Evolutionary conservation across 2,797 vertebrate genomes (phyloP), one percentile per base, ranked within the genome.

Genomic region (Scarus forsteni): DNA sequence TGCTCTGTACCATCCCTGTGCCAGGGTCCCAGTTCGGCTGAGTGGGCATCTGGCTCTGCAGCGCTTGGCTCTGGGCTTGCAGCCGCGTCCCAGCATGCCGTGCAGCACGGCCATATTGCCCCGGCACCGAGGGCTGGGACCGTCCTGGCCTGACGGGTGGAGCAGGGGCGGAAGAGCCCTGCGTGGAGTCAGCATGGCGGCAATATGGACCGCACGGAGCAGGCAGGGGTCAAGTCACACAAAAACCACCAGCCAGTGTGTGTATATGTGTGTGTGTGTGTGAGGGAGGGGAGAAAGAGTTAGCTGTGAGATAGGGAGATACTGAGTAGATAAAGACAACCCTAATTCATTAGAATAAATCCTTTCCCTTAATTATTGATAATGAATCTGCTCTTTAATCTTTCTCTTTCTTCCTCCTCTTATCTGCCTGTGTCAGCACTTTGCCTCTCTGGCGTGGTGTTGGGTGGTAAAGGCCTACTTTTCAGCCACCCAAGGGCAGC

Each of bases 341-440:
- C 85, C 79, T 88, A 86, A 90, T 91, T 92, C 87, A 92, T 92
- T 93, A 91, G 79, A 90, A 92, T 92, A 91, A 89, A 92, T 92
- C 86, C 83, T 87, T 92, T 84, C 75, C 87, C 87, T 93, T 93
- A 93, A 92, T 94, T 92, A 93, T 93, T 93, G 86, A 92, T 92
- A 93, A 92, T 92, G 84, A 91, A 91, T 91, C 88, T 87, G 80
- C 79, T 88, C 90, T 93, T 92, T 92, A 86, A 93, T 93, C 90
- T 92, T 87, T 85, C 86, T 74, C 85, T 92, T 92, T 92, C 90
- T 91, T 90, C 86, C 78, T 80, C 40, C 70, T 76, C 85, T 92
- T 90, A 92, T 92, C 91, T 91, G 84, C 83, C 79, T 45, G 77
- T 90, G 89, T 91, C 90, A 91, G 92, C 91, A 91, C 90, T 89